Evolutionary conservation across 2,113 vertebrate genomes (phyloP).

Genomic region (Petroica traversi): DNA sequence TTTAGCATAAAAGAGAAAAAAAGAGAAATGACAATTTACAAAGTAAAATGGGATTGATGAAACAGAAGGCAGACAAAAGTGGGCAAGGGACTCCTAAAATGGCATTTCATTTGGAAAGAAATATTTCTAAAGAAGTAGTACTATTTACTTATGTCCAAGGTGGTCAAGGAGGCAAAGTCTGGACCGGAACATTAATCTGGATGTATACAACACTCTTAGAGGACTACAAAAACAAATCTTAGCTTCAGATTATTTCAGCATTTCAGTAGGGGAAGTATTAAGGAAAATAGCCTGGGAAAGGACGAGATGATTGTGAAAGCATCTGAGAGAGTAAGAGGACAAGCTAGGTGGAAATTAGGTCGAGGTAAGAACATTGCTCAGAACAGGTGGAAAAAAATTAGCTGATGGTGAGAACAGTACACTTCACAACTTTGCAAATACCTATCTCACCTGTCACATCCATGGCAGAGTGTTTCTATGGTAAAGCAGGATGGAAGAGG

Average conservation of each 20-base stretch:
- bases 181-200: not conserved
- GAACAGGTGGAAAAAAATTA: not conserved
- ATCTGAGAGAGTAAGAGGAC: not conserved
- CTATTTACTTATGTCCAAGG: not conserved
- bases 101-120: not conserved
- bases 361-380: not conserved
- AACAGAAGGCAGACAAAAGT: not conserved
- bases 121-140: not conserved
- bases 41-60: not conserved
- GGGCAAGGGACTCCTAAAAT: not conserved
- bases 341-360: not conserved
- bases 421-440: not conserved
- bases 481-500: not conserved
- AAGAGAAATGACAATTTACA: not conserved
- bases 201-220: not conserved
- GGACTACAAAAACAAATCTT: not conserved
- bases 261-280: not conserved
- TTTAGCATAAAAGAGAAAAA: not conserved
- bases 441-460: fast-evolving
- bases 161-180: not conserved
- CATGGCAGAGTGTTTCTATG: not conserved
- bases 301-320: fast-evolving
- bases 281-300: not conserved
- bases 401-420: not conserved
- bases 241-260: not conserved